Evolutionary conservation across 1,140 invertebrate genomes (phyloP), one percentile per base, ranked within the genome.

Genomic region (Parapsyche elsis): DNA sequence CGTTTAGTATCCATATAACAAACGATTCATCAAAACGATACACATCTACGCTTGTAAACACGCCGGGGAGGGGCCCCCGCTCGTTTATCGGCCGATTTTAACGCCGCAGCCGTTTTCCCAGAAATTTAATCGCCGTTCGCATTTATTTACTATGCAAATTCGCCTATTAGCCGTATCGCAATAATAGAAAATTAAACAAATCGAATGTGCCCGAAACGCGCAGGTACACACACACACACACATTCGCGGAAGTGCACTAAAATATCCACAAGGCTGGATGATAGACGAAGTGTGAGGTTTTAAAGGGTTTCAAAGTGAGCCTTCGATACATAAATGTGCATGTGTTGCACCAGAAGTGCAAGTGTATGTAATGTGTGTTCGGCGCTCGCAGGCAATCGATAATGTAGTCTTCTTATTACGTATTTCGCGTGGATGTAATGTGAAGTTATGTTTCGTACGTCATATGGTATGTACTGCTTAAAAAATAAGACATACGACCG

Each of bases 1-100:
- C 75, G 75, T 77, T 77, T 77, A 77, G 75, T 67, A 64, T 77
- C 75, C 75, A 46, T 77, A 77, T 49, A 77, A 77, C 75, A 77
- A 77, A 77, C 75, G 75, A 77, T 77, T 64, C 75, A 77, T 77
- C 75, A 77, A 64, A 49, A 53, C 46, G 75, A 77, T 75, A 75
- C 46, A n/a, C 16, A 75, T 75, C 73, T 75, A 75, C 73, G 73
- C 73, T 75, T 75, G 73, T 75, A 75, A 46, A 75, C 73, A 75
- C 73, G 73, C 44, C 38, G 70, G 24, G 21, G 21, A 26, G 26
- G 70, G 70, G 49, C 10, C 30, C 57, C 23, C 64, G 73, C 14
- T 30, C 73, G 73, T 75, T 75, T 75, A 57, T 75, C 73, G 45
- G 24, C 10, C 73, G 45, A 75, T 75, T 75, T 75, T 75, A 57